A percentile compares a stretch with the other conserved stretches of the same genome.
These are phyloP conservation scores for Drosophila willistoni DNA, from an alignment of 1,140 invertebrate species.

Conservation along the genomic window DNA sequence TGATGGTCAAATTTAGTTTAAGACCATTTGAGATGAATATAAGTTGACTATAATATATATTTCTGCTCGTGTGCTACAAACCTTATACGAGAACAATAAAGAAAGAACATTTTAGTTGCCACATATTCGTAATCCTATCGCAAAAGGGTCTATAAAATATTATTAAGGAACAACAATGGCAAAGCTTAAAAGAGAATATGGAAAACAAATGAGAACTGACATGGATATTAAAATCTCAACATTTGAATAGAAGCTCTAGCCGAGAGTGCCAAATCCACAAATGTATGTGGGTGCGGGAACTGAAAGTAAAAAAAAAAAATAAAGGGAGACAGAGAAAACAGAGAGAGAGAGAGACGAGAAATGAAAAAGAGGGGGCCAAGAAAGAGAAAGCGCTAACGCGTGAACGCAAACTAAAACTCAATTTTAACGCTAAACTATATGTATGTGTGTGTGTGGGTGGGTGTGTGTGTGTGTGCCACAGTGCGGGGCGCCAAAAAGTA, in stretches of 20 bases:
- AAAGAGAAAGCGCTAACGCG: constrained; percentile 51
- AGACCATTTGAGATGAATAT: too few species aligned
- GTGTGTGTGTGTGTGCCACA: constrained; percentile 26
- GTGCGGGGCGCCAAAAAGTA: constrained; percentile 51
- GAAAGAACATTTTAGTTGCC: neutral
- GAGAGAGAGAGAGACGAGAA: constrained; percentile 3
- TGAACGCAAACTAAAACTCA: constrained; percentile 66
- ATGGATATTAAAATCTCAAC: constrained; percentile 64
- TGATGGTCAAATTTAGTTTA: too few species aligned
- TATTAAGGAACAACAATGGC: constrained; percentile 9
- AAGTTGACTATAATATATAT: too few species aligned
- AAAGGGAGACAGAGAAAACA: neutral
- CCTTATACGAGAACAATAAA: neutral
- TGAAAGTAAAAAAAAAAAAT: constrained; percentile 6
- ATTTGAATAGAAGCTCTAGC: constrained; percentile 22
- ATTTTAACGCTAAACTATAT: constrained; percentile 63
- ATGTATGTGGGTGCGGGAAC: constrained; percentile 7
- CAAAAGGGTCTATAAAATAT: neutral
- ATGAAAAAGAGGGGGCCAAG: neutral
- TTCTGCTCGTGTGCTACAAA: too few species aligned
- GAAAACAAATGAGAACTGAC: constrained; percentile 42
- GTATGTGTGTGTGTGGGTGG: too few species aligned
- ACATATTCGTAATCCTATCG: neutral
- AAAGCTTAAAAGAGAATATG: neutral
- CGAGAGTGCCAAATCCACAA: neutral